Base-by-base conservation (phyloP, 1,140 invertebrate genomes). In the Procambarus clarkii region DNA sequence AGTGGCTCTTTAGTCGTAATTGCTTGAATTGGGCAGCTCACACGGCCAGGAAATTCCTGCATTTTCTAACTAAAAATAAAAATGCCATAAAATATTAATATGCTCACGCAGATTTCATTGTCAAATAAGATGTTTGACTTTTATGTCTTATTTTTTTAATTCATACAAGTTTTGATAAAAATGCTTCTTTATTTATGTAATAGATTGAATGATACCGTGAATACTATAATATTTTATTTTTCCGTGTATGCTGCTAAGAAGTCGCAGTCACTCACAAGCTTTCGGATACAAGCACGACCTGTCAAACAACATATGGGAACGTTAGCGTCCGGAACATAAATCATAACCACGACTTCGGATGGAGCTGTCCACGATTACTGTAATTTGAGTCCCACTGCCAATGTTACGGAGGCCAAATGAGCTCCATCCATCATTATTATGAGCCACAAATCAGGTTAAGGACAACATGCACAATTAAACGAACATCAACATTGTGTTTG, bases 341-440 rank as follows among this genome's bases (percentile, higher is more conserved):
- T 87, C 85, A 87, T 79, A 87, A 58, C 85, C 85, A 58, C 50
- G 85, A 79, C 85, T 87, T 87, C 45, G 76, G 85, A 58, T 58
- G 85, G 85, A 79, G 71, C 50, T 87, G 85, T 79, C 50, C 74
- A n/a, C 8, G 74, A 87, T 87, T 79, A 87, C 76, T 87, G 50
- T 86, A 86, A 86, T 86, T 86, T 77, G 48, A 86, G 74, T 86
- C 69, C 45, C 74, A 54, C 84, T 86, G 77, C 84, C 71, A n/a
- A 86, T 71, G 48, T 78, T 79, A 87, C 76, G 74, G 24, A 58
- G n/a, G 21, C 58, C 5, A 79, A 64, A 58, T 44, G 69, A 78
- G 76, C 54, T 21, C 50, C 85, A 79, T 87, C 50, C 2, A 58
- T 86, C 84, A 86, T 77, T 54, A 86, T 86, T 86, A 48, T 64